phyloP scores from a whole-genome alignment of 2,113 vertebrate genomes.

The Okapia johnstoni region DNA sequence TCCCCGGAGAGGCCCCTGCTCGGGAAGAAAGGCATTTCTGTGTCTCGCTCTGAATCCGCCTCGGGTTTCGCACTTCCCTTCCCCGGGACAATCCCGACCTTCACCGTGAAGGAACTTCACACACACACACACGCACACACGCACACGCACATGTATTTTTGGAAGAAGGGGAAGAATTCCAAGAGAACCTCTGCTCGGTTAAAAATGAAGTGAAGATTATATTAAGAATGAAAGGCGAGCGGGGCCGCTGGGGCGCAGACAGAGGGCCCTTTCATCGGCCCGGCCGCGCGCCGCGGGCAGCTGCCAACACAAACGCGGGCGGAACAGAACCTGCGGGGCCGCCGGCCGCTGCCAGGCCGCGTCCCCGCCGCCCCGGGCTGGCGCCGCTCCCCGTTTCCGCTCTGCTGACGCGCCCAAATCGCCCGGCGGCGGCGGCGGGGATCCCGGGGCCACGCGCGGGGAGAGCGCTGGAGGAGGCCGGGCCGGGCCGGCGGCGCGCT shows the following conservation, averaged over 20 bases:
- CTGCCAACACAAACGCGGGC: constrained; percentile 83
- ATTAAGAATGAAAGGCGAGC: constrained; percentile 79
- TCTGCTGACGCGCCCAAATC: not conserved
- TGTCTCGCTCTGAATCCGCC: constrained; percentile 67
- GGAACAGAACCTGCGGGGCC: constrained; percentile 58
- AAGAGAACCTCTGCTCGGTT: constrained; percentile 78
- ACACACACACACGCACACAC: constrained; percentile 24
- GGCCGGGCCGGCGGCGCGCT: not conserved
- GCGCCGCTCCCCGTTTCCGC: constrained; percentile 39
- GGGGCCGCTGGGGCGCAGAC: constrained; percentile 73
- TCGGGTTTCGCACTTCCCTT: constrained; percentile 70
- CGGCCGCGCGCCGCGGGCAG: constrained; percentile 28
- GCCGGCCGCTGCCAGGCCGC: constrained; percentile 33
- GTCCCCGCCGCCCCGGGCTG: not conserved
- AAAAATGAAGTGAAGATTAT: constrained; percentile 82
- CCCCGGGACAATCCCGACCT: constrained; percentile 68
- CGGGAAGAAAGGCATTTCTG: constrained; percentile 77
- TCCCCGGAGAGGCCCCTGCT: not conserved
- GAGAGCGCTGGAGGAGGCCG: not conserved
- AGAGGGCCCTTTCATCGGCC: constrained; percentile 83
- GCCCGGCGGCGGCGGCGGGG: not conserved
- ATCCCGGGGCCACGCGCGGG: not conserved
- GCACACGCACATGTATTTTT: constrained; percentile 69
- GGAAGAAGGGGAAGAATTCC: constrained; percentile 64
- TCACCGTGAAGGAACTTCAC: constrained; percentile 62